These are phyloP conservation scores for Bucco capensis DNA, from an alignment of 2,113 vertebrate genomes.

Conservation along the genomic window DNA sequence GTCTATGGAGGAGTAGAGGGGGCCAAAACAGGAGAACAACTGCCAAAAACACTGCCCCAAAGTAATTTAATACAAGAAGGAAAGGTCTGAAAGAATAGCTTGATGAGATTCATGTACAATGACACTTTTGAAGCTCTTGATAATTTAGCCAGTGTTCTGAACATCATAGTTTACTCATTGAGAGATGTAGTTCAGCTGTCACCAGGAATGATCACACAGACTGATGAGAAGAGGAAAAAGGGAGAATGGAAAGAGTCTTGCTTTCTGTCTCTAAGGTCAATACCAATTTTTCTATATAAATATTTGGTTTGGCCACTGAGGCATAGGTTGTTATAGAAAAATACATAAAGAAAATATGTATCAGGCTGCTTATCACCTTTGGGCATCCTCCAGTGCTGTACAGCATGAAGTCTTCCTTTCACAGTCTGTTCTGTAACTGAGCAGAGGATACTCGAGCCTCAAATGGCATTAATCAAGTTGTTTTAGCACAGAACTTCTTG, in stretches of 20 bases:
- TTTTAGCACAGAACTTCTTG: background rate
- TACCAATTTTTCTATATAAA: background rate
- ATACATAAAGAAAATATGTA: rapidly evolving
- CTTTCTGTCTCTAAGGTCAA: rapidly evolving
- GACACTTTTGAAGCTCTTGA: rapidly evolving
- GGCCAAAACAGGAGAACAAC: background rate
- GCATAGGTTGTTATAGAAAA: background rate
- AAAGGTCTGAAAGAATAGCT: background rate
- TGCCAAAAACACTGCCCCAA: background rate
- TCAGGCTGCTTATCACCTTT: background rate
- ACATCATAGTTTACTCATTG: background rate
- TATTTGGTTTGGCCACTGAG: background rate
- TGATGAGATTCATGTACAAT: background rate
- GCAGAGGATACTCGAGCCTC: background rate
- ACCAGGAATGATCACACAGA: background rate
- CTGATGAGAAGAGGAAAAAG: background rate
- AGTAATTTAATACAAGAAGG: background rate
- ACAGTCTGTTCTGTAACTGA: background rate
- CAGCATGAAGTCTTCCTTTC: background rate
- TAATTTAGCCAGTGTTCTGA: background rate
- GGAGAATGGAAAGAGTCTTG: background rate
- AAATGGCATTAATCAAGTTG: background rate
- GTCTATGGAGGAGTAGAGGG: background rate
- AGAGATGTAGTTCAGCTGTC: background rate
- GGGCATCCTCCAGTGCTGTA: no score